Percentiles rank a stretch among this genome's conserved stretches.
Conservation (phyloP, 2,797 vertebrate genomes). For the Ceryle rudis region DNA sequence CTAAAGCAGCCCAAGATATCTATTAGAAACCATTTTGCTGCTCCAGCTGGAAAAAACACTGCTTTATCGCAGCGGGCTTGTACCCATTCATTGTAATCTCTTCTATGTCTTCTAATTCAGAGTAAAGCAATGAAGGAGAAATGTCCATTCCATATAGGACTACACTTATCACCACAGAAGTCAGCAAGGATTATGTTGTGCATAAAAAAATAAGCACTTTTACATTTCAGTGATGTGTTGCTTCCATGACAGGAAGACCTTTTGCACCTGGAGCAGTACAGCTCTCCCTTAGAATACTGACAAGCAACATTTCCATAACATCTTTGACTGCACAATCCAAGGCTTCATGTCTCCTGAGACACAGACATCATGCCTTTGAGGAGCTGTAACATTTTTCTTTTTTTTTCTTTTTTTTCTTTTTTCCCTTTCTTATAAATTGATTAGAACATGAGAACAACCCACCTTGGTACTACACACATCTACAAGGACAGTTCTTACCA, state of each 20-base stretch:
- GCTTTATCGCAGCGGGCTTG: neutral
- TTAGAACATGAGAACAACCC: neutral
- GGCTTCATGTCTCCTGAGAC: neutral
- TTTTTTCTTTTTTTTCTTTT: neutral
- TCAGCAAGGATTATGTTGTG: neutral
- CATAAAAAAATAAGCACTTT: neutral
- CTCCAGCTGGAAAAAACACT: neutral
- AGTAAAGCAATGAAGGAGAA: neutral
- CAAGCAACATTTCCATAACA: accelerated
- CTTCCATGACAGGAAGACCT: neutral
- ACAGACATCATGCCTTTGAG: neutral
- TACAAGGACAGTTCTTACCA: neutral
- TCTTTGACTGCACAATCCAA: neutral
- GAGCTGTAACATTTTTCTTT: neutral
- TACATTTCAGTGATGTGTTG: neutral
- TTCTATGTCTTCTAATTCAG: neutral
- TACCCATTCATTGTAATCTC: too few relatives aligned
- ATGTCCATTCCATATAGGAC: neutral
- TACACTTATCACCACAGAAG: neutral
- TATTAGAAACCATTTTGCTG: neutral
- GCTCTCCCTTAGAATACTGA: neutral
- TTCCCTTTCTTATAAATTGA: neutral
- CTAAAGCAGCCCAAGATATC: neutral
- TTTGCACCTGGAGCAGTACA: neutral
- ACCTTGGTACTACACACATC: neutral